phyloP scores from a whole-genome alignment of 2,113 vertebrate species.

The Salvator merianae region DNA sequence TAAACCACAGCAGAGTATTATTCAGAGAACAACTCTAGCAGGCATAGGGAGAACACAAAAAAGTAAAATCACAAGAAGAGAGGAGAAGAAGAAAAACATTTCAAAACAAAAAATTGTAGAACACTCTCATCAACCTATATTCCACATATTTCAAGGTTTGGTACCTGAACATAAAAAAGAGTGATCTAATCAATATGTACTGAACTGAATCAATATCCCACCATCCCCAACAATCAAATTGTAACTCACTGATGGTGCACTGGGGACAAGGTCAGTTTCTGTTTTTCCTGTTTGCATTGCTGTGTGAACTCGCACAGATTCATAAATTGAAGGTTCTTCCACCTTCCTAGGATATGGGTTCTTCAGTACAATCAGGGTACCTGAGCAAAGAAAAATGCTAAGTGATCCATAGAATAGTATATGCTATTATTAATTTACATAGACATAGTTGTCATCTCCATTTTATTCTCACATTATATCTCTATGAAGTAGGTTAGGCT shows the following conservation, averaged over 20 bases:
- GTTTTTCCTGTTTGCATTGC: slow-evolving; percentile 90
- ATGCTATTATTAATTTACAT: no score
- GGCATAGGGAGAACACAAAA: background rate
- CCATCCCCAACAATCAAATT: accelerated
- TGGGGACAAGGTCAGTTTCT: slow-evolving; percentile 85
- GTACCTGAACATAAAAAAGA: background rate
- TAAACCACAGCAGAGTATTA: no score
- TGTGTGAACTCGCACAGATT: slow-evolving; percentile 94
- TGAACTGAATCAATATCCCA: background rate
- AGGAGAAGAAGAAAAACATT: background rate
- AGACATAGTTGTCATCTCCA: no score
- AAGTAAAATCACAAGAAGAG: no score
- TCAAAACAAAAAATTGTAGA: background rate
- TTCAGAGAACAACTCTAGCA: background rate
- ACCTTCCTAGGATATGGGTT: slow-evolving; percentile 88
- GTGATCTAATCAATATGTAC: background rate
- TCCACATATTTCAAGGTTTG: background rate
- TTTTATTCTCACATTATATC: no score
- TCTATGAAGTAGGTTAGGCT: no score
- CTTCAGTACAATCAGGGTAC: slow-evolving; percentile 80
- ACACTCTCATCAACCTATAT: background rate
- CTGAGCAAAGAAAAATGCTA: slow-evolving; percentile 50
- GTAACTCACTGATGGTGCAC: slow-evolving; percentile 86
- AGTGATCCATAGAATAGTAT: background rate
- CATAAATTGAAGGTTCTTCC: slow-evolving; percentile 95